Percentiles rank a stretch among this genome's conserved stretches.
phyloP scores from a whole-genome alignment of 1,140 invertebrate genomes.

The Orchesella cincta region DNA sequence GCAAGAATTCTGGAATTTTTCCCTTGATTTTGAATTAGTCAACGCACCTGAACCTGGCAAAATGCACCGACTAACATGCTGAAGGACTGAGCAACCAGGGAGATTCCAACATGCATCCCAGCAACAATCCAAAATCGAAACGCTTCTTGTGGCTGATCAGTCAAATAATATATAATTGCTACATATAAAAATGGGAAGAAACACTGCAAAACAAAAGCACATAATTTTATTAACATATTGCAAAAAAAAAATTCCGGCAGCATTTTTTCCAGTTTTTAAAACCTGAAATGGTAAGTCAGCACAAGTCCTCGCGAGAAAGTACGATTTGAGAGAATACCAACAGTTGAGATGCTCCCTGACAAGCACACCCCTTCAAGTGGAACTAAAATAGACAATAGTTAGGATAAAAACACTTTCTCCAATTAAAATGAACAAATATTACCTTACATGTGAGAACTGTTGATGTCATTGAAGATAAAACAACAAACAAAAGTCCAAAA shows the following conservation, averaged over 20 bases:
- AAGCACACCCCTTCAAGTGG: conserved; percentile 91
- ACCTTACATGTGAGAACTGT: conserved; percentile 92
- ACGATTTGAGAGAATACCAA: conserved; percentile 95
- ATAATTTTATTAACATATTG: neutral
- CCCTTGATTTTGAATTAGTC: no score
- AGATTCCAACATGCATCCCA: conserved; percentile 81
- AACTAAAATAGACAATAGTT: conserved; percentile 66
- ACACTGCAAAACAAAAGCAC: conserved; percentile 64
- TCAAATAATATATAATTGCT: conserved; percentile 92
- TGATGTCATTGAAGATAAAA: conserved; percentile 96
- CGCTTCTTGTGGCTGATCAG: conserved; percentile 84
- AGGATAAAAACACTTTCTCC: no score
- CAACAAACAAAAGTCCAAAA: conserved; percentile 91
- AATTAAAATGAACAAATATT: no score
- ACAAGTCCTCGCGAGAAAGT: conserved; percentile 92
- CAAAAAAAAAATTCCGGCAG: neutral
- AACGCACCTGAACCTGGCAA: conserved; percentile 79
- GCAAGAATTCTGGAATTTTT: neutral
- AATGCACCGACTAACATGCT: conserved; percentile 89
- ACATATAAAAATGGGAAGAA: conserved; percentile 86
- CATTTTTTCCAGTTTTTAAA: neutral
- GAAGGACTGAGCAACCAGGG: conserved; percentile 87
- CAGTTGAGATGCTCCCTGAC: conserved; percentile 93
- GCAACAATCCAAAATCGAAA: conserved; percentile 84
- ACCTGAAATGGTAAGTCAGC: conserved; percentile 95